Evolutionary conservation across 1,140 invertebrate genomes (phyloP).

Genomic region (Elysia chlorotica): DNA sequence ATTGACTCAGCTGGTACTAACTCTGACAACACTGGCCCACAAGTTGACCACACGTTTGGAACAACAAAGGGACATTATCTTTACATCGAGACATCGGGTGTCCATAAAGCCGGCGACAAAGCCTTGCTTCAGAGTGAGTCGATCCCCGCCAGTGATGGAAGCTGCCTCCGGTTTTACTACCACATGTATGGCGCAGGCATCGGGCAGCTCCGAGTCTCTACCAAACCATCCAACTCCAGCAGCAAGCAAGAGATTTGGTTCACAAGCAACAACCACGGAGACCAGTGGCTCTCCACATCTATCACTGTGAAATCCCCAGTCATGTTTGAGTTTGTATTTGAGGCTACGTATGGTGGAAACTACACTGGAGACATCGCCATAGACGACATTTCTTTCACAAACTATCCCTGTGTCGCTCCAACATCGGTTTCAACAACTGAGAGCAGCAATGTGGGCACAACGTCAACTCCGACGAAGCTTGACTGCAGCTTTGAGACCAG

Average conservation of each 20-base stretch:
- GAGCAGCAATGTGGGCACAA: constrained; percentile 34
- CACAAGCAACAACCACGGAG: constrained; percentile 31
- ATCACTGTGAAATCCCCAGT: constrained; percentile 26
- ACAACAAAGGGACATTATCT: constrained; percentile 49
- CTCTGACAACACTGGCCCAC: constrained; percentile 44
- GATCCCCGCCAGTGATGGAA: constrained; percentile 36
- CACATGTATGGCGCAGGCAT: constrained; percentile 74
- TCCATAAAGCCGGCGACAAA: constrained; percentile 28
- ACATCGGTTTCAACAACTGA: constrained; percentile 41
- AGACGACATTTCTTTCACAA: constrained; percentile 69
- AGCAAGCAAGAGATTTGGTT: constrained; percentile 8
- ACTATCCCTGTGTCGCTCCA: constrained; percentile 26
- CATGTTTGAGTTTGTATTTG: constrained; percentile 46
- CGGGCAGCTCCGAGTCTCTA: constrained; percentile 47
- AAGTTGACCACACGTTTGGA: constrained; percentile 43
- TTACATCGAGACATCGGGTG: constrained; percentile 52
- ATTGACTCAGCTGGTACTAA: constrained; percentile 36
- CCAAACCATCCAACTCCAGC: constrained; percentile 16
- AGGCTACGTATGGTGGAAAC: constrained; percentile 71
- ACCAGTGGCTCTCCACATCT: constrained; percentile 35
- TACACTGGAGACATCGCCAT: constrained; percentile 74
- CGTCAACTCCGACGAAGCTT: constrained; percentile 38
- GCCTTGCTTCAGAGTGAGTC: constrained; percentile 44
- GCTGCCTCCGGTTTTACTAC: constrained; percentile 69
- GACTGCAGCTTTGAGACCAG: constrained; percentile 56